Evolutionary conservation across 1,140 invertebrate genomes (phyloP), one percentile per base, ranked within the genome.

Genomic region (Hermetia illucens): DNA sequence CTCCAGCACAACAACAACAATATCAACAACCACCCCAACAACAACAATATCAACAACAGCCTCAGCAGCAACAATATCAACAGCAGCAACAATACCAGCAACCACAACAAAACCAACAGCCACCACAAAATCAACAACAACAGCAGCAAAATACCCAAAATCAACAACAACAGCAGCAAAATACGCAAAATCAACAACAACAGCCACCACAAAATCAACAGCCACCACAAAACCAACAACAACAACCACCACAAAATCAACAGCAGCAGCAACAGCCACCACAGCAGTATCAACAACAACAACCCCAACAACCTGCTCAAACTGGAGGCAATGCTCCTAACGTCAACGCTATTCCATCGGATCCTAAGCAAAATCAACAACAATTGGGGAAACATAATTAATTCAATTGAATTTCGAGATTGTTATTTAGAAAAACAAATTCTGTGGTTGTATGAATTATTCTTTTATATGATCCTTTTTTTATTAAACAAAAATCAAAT

Each of bases 271-370:
- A 38, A 20, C 34, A 40, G 4, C 32, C 32, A 20, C 31, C 18
- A 32, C 42, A 37, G 29, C 41, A 44, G 24, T 47, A 50, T 19
- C 51, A 44, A 20, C 51, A 50, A 31, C 49, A 41, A 21, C 46
- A 50, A 24, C 49, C 45, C 19, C 35, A 42, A 27, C 38, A 45
- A 30, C 40, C 40, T 2, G 32, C 42, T n/a, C 40, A 47, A 10
- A n/a, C n/a, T n/a, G n/a, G n/a, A n/a, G n/a, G n/a, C n/a, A n/a
- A n/a, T n/a, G n/a, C n/a, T n/a, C n/a, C n/a, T n/a, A n/a, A n/a
- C n/a, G n/a, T n/a, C n/a, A n/a, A n/a, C n/a, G n/a, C n/a, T n/a
- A n/a, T n/a, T n/a, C n/a, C n/a, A n/a, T n/a, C n/a, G n/a, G n/a
- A 47, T 16, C 44, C 43, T 18, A 29, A 39, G 6, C 49, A 42